phyloP scores from a whole-genome alignment of 2,888 invertebrate genomes.

The Euzophera pinguis region DNA sequence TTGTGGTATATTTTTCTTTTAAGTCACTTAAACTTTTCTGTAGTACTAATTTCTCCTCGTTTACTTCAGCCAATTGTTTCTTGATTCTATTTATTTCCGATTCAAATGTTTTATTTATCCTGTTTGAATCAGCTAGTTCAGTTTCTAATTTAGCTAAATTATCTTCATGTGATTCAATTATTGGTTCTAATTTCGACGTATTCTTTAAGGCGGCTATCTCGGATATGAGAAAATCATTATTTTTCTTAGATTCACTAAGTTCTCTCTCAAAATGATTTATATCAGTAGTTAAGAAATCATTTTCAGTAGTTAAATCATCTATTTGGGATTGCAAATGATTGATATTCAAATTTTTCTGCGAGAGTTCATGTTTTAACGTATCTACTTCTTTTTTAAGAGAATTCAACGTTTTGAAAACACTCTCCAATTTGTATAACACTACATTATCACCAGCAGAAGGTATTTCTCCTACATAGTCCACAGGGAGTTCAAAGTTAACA shows the following conservation, averaged over 20 bases:
- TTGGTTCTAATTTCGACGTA: constrained; percentile 84
- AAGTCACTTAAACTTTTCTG: constrained; percentile 75
- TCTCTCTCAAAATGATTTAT: constrained; percentile 80
- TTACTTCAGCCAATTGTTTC: constrained; percentile 71
- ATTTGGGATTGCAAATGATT: constrained; percentile 77
- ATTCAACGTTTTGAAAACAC: constrained; percentile 75
- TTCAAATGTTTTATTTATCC: constrained; percentile 80
- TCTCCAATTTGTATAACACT: constrained; percentile 69
- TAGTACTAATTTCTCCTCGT: constrained; percentile 61
- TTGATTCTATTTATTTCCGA: constrained; percentile 80
- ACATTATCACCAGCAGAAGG: constrained; percentile 58
- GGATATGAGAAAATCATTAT: constrained; percentile 84
- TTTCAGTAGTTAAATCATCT: constrained; percentile 74
- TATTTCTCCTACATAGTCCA: constrained; percentile 70
- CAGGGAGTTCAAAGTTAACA: constrained; percentile 68
- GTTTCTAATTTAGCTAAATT: constrained; percentile 82
- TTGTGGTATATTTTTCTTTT: constrained; percentile 74
- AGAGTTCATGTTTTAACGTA: constrained; percentile 75
- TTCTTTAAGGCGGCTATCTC: constrained; percentile 83
- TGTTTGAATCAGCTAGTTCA: constrained; percentile 82
- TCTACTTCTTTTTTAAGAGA: constrained; percentile 82
- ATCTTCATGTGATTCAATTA: constrained; percentile 86
- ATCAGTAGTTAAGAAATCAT: constrained; percentile 69
- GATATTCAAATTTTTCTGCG: constrained; percentile 75
- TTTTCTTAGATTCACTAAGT: constrained; percentile 83